phyloP scores from a whole-genome alignment of 2,888 invertebrate genomes.

The Cryptocheilus praepositus region DNA sequence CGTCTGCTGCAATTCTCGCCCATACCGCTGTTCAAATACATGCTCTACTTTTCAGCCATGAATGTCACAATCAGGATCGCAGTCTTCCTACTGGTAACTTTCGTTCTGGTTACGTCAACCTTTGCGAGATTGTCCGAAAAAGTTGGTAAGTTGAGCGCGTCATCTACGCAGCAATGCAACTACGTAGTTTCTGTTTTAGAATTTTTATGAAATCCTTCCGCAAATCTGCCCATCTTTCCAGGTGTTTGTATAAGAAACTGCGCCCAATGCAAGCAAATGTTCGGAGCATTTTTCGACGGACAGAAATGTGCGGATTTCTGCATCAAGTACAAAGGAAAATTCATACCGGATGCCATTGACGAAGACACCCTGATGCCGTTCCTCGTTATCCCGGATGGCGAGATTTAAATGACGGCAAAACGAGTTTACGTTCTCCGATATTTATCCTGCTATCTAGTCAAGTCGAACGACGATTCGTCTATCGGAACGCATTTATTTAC shows the following conservation, averaged over 20 bases:
- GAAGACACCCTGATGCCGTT: slow-evolving; percentile 87
- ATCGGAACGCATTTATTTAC: background rate
- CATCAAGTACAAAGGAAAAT: slow-evolving; percentile 87
- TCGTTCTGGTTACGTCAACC: slow-evolving; percentile 25
- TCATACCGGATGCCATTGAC: slow-evolving; percentile 91
- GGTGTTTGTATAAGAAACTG: slow-evolving; percentile 90
- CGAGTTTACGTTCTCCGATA: too few species aligned
- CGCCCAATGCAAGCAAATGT: slow-evolving; percentile 92
- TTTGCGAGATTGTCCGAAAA: background rate
- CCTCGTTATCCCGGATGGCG: slow-evolving; percentile 77
- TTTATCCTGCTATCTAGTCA: too few species aligned
- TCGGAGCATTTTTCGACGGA: slow-evolving; percentile 90
- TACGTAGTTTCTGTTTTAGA: too few species aligned
- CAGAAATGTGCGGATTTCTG: slow-evolving; percentile 90
- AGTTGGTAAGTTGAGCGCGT: slow-evolving; percentile 6
- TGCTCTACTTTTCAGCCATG: slow-evolving; percentile 43
- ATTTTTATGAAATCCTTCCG: background rate
- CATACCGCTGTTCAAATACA: background rate
- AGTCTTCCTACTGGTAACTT: slow-evolving; percentile 46
- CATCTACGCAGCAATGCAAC: background rate
- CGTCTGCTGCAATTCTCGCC: too few species aligned
- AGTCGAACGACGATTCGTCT: too few species aligned
- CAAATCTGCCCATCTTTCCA: slow-evolving; percentile 22
- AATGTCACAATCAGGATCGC: slow-evolving; percentile 44
- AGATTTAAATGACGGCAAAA: slow-evolving; percentile 39